Evolutionary conservation across 2,797 vertebrate species (phyloP), one percentile per base, ranked within the genome.

Genomic region (Spea hammondii): DNA sequence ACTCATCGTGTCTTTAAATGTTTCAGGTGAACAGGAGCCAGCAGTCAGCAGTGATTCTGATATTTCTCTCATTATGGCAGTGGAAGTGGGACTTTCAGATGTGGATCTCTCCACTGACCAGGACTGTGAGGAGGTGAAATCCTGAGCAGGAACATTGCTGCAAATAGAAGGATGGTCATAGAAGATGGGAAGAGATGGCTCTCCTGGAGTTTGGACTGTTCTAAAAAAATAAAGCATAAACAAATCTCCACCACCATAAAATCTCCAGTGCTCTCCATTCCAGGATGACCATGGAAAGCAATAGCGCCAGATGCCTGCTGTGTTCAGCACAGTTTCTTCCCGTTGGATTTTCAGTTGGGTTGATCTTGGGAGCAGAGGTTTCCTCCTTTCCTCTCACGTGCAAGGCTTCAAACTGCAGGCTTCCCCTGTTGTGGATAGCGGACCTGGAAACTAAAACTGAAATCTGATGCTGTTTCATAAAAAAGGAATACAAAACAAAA

Each of bases 41-140:
- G 92, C 94, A 0, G 88, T 95, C 82, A 97, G 96, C 93, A 97
- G 96, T 8, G 94, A 95, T 81, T 96, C 95, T 0, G 95, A 97
- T 87, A 93, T 93, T 44, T 99, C 96, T 0, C 82, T 95, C 79
- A 94, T 95, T 80, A 90, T 92, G 91, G 93, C 93, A 0, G 88
- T 93, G 88, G 95, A 95, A 71, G 90, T 94, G 49, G 92, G 91
- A 87, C 88, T 95, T 74, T 96, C 94, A 0, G 94, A 95, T 3
- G 85, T 93, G 51, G 94, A 96, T 76, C 90, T 95, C 83, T 94
- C 95, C 83, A 91, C 89, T 4, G 95, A 95, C 79, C 94, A 91
- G 79, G 94, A 94, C 85, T 92, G 89, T 49, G 92, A 95, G 60
- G 93, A 92, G 81, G 86, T 89, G 86, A 98, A 97, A 87, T 96